These are phyloP conservation scores for Epinephelus fuscoguttatus DNA, from an alignment of 2,113 vertebrate genomes.

Conservation along the genomic window DNA sequence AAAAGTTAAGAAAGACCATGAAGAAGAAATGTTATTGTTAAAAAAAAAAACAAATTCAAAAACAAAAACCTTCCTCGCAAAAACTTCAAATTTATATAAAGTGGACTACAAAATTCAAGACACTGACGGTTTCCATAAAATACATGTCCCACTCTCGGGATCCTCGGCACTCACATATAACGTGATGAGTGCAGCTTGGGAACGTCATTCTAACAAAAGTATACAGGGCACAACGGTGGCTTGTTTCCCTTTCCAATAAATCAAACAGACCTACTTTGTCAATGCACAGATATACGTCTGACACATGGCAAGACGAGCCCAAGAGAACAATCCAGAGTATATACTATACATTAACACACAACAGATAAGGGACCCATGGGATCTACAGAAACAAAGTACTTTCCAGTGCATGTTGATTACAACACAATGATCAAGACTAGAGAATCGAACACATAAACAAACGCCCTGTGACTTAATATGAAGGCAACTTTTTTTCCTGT, in stretches of 20 bases:
- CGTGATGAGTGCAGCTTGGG: slow-evolving; percentile 55
- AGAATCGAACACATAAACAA: slow-evolving; percentile 58
- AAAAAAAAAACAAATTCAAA: slow-evolving; percentile 50
- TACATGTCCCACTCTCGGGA: slow-evolving; percentile 67
- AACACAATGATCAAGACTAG: slow-evolving; percentile 73
- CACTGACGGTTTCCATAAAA: slow-evolving; percentile 84
- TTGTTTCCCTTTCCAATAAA: slow-evolving; percentile 78
- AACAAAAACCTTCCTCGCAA: slow-evolving; percentile 71
- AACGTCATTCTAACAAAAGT: slow-evolving; percentile 68
- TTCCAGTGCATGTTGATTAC: slow-evolving; percentile 88
- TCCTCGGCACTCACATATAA: slow-evolving; percentile 45
- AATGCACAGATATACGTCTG: slow-evolving; percentile 64
- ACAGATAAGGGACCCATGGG: slow-evolving; percentile 69
- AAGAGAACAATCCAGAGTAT: slow-evolving; percentile 75
- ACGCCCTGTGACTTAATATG: slow-evolving; percentile 51
- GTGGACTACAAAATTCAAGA: slow-evolving; percentile 84
- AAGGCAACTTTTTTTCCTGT: slow-evolving; percentile 42
- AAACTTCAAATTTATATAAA: slow-evolving; percentile 81
- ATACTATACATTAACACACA: slow-evolving; percentile 76
- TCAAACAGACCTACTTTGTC: slow-evolving; percentile 68
- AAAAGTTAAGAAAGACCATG: slow-evolving; percentile 77
- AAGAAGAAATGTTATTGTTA: slow-evolving; percentile 71
- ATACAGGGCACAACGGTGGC: slow-evolving; percentile 78
- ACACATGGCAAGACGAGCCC: slow-evolving; percentile 64
- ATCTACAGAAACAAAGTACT: slow-evolving; percentile 83